Evolutionary conservation across 2,888 invertebrate species (phyloP).

Genomic region (Coleophora flavipennella): DNA sequence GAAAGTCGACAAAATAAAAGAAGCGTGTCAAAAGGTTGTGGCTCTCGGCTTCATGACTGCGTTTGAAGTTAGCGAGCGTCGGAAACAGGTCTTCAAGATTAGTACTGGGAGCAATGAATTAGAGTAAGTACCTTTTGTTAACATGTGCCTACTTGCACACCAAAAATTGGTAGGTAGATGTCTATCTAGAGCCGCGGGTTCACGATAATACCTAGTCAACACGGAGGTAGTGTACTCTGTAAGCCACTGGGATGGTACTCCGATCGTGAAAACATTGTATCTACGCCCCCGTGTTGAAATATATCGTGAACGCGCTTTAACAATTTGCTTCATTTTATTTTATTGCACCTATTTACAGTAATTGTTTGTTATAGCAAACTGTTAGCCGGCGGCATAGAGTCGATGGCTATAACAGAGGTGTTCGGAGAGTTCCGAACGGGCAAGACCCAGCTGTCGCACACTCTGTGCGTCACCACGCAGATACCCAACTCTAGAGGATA

Average conservation of each 20-base stretch:
- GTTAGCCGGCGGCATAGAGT: conserved; percentile 84
- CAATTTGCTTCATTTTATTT: no score
- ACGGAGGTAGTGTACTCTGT: no score
- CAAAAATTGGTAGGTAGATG: no score
- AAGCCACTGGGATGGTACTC: no score
- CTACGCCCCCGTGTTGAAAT: no score
- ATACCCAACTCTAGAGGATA: conserved; percentile 79
- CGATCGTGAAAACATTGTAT: no score
- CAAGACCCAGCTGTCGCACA: conserved; percentile 86
- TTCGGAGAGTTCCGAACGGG: conserved; percentile 89
- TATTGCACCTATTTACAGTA: neutral
- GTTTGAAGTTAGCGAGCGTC: conserved; percentile 79
- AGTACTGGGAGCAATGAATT: conserved; percentile 77
- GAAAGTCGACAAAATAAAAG: conserved; percentile 86
- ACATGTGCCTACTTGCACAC: no score
- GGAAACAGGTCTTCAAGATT: conserved; percentile 81
- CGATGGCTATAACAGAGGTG: conserved; percentile 88
- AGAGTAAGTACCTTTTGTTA: no score
- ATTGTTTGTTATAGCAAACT: conserved; percentile 69
- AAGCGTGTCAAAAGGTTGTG: conserved; percentile 78
- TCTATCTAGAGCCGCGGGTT: no score
- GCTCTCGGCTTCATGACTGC: conserved; percentile 81
- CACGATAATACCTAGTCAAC: neutral
- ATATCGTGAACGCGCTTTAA: no score
- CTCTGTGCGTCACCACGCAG: conserved; percentile 84